A percentile compares a stretch with the other conserved stretches of the same genome.
Evolutionary conservation across 2,113 vertebrate species (phyloP).

Genomic region (Podarcis raffonei): DNA sequence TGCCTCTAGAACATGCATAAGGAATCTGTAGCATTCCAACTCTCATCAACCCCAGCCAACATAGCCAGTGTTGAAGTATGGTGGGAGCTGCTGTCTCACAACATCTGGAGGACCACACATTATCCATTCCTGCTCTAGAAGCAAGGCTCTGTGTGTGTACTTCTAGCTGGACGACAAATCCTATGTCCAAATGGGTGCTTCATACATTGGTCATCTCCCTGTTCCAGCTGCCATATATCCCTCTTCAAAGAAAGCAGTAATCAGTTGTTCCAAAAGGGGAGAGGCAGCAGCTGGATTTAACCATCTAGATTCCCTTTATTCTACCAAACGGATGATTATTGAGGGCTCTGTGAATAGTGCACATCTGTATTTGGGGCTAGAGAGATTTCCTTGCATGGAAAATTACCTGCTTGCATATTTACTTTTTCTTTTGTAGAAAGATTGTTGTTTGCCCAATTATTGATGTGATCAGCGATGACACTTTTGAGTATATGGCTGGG

Average conservation of each 20-base stretch:
- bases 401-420: neutral
- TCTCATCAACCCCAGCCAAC: too few relatives aligned
- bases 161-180: neutral
- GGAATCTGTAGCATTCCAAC: too few relatives aligned
- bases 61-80: too few relatives aligned
- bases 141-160: neutral
- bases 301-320: neutral
- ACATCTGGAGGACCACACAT: too few relatives aligned
- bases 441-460: constrained; percentile 97
- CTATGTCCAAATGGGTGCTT: neutral
- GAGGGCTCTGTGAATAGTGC: neutral
- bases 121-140: neutral
- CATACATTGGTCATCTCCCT: neutral
- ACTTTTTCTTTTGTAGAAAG: constrained; percentile 75
- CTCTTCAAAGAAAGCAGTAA: neutral
- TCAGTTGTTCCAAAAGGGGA: neutral
- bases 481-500: constrained; percentile 98
- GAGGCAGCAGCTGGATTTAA: neutral
- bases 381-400: neutral
- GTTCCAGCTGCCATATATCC: neutral
- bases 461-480: constrained; percentile 98
- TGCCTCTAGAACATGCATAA: neutral
- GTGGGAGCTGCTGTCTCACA: too few relatives aligned
- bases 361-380: neutral
- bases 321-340: neutral